These are phyloP conservation scores for Agrypnus murinus DNA, from an alignment of 2,888 invertebrate species.

Conservation along the genomic window DNA sequence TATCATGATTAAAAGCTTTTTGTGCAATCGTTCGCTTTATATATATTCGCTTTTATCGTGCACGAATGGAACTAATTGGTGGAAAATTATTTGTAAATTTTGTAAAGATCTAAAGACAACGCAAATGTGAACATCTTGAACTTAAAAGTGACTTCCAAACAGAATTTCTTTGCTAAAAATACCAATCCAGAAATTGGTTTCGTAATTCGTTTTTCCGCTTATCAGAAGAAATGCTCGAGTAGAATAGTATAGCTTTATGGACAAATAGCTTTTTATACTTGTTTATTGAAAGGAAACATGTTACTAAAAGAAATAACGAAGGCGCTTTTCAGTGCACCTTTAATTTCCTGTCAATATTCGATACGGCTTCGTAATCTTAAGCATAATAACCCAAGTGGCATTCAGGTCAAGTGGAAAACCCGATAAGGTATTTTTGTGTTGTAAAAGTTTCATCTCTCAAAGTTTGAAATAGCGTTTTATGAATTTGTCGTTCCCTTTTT, in stretches of 20 bases:
- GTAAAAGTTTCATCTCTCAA: not conserved
- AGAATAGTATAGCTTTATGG: too few relatives aligned
- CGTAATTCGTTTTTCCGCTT: too few relatives aligned
- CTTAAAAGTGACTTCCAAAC: not conserved
- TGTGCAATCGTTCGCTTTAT: slow-evolving; percentile 19
- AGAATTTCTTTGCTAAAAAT: too few relatives aligned
- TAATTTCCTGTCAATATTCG: slow-evolving; percentile 32
- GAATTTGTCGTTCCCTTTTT: too few relatives aligned
- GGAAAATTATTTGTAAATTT: slow-evolving; percentile 21
- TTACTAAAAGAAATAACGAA: not conserved
- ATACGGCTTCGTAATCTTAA: slow-evolving; percentile 22
- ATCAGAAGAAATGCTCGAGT: too few relatives aligned
- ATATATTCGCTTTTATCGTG: slow-evolving; percentile 18
- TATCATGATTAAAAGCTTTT: slow-evolving; percentile 25
- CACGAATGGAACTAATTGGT: slow-evolving; percentile 23
- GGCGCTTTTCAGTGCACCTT: slow-evolving; percentile 20
- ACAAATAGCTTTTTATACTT: too few relatives aligned
- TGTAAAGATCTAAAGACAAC: slow-evolving; percentile 4
- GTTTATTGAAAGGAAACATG: too few relatives aligned
- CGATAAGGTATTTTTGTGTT: slow-evolving; percentile 4
- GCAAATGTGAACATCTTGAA: not conserved
- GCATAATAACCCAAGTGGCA: slow-evolving; percentile 13
- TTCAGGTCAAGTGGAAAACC: slow-evolving; percentile 26
- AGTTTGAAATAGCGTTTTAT: too few relatives aligned
- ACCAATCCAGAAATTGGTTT: too few relatives aligned